Evolutionary conservation across 2,113 vertebrate genomes (phyloP).

Genomic region (Martes martes): DNA sequence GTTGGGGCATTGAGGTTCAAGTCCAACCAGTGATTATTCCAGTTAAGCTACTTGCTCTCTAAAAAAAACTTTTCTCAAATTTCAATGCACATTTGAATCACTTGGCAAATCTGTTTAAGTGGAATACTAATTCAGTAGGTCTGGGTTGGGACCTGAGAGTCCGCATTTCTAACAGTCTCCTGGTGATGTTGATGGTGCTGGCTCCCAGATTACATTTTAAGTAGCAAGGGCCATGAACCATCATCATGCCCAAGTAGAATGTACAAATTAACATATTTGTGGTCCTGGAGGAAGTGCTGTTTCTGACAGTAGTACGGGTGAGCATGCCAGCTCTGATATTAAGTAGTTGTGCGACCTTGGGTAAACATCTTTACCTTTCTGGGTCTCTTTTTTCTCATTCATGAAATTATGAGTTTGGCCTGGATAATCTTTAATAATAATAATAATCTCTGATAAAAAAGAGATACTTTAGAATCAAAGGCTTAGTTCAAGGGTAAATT

Average conservation of each 20-base stretch:
- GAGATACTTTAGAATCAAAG: conserved; percentile 9
- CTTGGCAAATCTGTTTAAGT: not conserved
- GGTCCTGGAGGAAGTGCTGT: not conserved
- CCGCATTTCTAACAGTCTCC: not conserved
- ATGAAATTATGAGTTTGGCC: not conserved
- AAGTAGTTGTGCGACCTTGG: not conserved
- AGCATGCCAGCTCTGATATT: not conserved
- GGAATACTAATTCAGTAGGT: not conserved
- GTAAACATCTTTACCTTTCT: conserved; percentile 27
- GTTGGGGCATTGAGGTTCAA: not conserved
- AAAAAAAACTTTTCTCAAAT: not conserved
- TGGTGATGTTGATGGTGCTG: not conserved
- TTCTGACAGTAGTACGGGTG: not conserved
- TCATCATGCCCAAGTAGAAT: not conserved
- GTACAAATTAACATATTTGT: not conserved
- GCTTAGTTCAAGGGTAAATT: not conserved
- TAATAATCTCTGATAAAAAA: not conserved
- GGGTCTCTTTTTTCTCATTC: not conserved
- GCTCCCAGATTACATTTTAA: not conserved
- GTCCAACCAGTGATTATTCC: conserved; percentile 36
- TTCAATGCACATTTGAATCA: not conserved
- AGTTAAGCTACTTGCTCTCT: not conserved
- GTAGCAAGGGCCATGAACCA: not conserved
- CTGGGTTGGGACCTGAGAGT: not conserved
- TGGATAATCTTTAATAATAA: not conserved